phyloP scores from a whole-genome alignment of 2,888 invertebrate species.

The Mesodorylaimus sp. region DNA sequence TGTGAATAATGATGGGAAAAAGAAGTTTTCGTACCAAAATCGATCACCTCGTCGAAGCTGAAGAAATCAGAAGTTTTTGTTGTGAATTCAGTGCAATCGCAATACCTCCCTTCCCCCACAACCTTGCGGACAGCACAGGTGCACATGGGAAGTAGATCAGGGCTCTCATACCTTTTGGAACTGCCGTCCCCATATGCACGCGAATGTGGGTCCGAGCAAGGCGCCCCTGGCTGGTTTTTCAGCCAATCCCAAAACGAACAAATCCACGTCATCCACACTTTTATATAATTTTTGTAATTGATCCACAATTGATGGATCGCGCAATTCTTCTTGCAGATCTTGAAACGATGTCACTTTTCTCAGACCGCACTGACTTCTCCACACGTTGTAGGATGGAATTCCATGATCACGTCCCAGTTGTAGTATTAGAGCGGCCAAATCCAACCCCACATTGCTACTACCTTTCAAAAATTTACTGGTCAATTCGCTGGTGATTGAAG shows the following conservation, averaged over 20 bases:
- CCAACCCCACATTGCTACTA: neutral
- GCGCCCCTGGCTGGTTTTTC: slow-evolving; percentile 23
- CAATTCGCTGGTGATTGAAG: slow-evolving; percentile 18
- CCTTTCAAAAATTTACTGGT: slow-evolving; percentile 17
- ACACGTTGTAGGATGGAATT: slow-evolving; percentile 9
- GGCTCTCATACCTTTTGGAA: slow-evolving; percentile 20
- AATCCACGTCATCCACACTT: slow-evolving; percentile 24
- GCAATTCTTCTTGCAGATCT: slow-evolving; percentile 12
- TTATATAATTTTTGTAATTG: slow-evolving; percentile 14
- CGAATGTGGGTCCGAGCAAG: slow-evolving; percentile 26
- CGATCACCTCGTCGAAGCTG: slow-evolving; percentile 10
- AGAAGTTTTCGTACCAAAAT: slow-evolving; percentile 23
- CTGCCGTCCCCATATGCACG: slow-evolving; percentile 25
- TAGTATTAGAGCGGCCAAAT: slow-evolving; percentile 18
- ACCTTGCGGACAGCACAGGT: neutral
- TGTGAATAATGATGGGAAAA: slow-evolving; percentile 24
- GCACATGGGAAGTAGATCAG: neutral
- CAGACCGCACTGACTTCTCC: slow-evolving; percentile 22
- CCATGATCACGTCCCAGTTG: slow-evolving; percentile 29
- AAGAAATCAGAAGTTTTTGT: too few species aligned
- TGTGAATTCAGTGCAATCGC: slow-evolving; percentile 7
- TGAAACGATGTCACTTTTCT: slow-evolving; percentile 4
- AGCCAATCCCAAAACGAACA: slow-evolving; percentile 26
- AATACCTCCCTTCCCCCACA: neutral
- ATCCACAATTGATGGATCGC: slow-evolving; percentile 10